Conservation (phyloP, 2,113 vertebrate genomes). For the Lepisosteus osseus region DNA sequence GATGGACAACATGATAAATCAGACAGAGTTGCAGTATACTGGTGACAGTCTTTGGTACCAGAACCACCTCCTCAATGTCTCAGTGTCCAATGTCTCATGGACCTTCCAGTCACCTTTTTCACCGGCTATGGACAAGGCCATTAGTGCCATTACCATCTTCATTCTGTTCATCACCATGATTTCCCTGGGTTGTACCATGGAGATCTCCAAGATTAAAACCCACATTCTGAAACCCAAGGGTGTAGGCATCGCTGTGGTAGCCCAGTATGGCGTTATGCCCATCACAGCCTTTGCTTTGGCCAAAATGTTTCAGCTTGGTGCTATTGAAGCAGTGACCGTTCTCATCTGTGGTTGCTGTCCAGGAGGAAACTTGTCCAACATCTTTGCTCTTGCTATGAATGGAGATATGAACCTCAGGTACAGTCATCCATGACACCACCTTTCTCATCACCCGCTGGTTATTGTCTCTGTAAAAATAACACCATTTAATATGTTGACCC, state of each 20-base stretch:
- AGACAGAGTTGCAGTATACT: conserved; percentile 23
- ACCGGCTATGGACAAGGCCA: conserved; percentile 42
- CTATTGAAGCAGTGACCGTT: conserved; percentile 66
- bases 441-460: no score
- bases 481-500: no score
- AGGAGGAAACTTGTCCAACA: conserved; percentile 73
- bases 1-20: conserved; percentile 40
- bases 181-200: conserved; percentile 77
- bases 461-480: no score
- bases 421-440: not conserved
- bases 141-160: conserved; percentile 45
- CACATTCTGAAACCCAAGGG: conserved; percentile 75
- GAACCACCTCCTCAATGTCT: conserved; percentile 24
- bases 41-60: conserved; percentile 12
- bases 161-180: conserved; percentile 67
- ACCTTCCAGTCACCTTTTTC: conserved; percentile 31
- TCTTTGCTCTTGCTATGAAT: conserved; percentile 69
- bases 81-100: conserved; percentile 34
- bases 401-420: conserved; percentile 88
- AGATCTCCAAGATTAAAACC: conserved; percentile 70
- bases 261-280: conserved; percentile 84
- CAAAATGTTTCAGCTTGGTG: conserved; percentile 59
- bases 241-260: conserved; percentile 59
- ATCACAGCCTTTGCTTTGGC: conserved; percentile 69
- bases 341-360: conserved; percentile 83